Conservation (phyloP, 2,888 invertebrate genomes). For the Pilophorus perplexus region DNA sequence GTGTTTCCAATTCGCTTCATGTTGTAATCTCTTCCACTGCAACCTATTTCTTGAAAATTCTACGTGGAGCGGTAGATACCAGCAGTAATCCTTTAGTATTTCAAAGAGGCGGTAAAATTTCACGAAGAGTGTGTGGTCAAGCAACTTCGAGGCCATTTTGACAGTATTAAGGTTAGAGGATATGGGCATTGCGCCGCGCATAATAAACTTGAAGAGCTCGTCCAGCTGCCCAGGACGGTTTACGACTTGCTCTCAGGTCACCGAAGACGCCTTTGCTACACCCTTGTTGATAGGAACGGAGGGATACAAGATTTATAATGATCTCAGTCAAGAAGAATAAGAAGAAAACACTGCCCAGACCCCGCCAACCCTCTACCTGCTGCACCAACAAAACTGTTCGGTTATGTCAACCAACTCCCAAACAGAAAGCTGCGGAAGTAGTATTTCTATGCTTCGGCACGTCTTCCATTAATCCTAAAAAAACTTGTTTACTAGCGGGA, state of each 20-base stretch:
- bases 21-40: no score
- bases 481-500: no score
- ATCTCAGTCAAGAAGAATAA: slow-evolving; percentile 9
- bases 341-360: neutral
- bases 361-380: neutral
- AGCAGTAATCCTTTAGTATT: no score
- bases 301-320: slow-evolving; percentile 29
- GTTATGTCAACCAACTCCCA: slow-evolving; percentile 22
- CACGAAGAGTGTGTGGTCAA: slow-evolving; percentile 20
- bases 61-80: no score
- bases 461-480: slow-evolving; percentile 20
- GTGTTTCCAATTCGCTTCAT: no score
- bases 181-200: slow-evolving; percentile 18
- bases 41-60: no score
- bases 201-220: slow-evolving; percentile 19
- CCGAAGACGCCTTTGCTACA: slow-evolving; percentile 24
- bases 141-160: slow-evolving; percentile 9
- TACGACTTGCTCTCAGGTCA: slow-evolving; percentile 23
- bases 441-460: slow-evolving; percentile 15
- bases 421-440: slow-evolving; percentile 16
- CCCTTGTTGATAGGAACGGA: slow-evolving; percentile 25
- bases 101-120: no score
- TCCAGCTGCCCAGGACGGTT: slow-evolving; percentile 25
- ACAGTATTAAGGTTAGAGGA: slow-evolving; percentile 4
- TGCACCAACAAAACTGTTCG: slow-evolving; percentile 10